phyloP scores from a whole-genome alignment of 2,113 vertebrate species.

The Copsychus sechellarum region DNA sequence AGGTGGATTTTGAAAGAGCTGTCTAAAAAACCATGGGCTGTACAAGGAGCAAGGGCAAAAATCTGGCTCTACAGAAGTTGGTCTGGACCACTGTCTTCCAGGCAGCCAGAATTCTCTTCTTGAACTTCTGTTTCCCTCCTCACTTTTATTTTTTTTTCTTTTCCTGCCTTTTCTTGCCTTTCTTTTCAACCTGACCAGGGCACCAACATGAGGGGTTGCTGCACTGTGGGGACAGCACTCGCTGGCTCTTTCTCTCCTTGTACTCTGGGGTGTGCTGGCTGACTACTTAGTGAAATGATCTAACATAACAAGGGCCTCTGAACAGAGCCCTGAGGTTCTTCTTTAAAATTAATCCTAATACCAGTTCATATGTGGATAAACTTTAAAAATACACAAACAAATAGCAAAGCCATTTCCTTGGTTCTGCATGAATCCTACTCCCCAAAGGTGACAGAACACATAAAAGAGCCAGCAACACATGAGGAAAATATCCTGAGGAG shows the following conservation, averaged over 20 bases:
- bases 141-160: neutral
- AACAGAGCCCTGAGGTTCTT: neutral
- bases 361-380: neutral
- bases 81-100: neutral
- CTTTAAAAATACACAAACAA: neutral
- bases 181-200: neutral
- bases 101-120: neutral
- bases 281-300: neutral
- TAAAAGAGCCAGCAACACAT: neutral
- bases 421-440: neutral
- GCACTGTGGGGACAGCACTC: rapidly evolving
- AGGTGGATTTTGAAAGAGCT: neutral
- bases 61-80: rapidly evolving
- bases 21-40: neutral
- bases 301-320: neutral
- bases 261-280: neutral
- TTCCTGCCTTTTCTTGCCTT: neutral
- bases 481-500: neutral
- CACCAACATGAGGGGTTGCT: neutral
- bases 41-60: neutral
- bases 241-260: neutral
- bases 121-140: neutral
- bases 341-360: neutral
- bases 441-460: neutral
- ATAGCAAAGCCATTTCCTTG: slow-evolving; percentile 13